Evolutionary conservation across 1,140 invertebrate species (phyloP), one percentile per base, ranked within the genome.

Genomic region (Sycobia sp.): DNA sequence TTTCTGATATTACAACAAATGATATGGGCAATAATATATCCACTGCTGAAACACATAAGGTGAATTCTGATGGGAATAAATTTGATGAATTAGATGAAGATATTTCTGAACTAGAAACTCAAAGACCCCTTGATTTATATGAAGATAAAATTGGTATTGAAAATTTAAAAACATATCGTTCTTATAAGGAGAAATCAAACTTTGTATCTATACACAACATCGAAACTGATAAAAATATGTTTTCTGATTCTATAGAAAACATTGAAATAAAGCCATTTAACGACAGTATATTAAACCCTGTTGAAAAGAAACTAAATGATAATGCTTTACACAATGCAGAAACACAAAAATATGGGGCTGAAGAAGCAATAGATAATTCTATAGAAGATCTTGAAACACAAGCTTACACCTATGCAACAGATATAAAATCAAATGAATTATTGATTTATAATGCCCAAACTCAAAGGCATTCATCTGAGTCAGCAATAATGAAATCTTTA

Each of bases 91-190:
- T 13, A 34, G 50, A 53, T 36, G 38, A 58, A 34, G 53, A 55
- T 27, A 54, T 59, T 41, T 58, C 46, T 49, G 61, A 66, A 7
- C 44, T 62, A 39, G 61, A 63, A 51, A 69, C 67, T 3, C 68
- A 65, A 57, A 58, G 56, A 29, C 62, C 47, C 11, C 22, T 0
- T 18, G 11, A 47, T 27, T 8, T n/a, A 16, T 9, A 55, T 49
- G 34, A 49, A 7, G 20, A 41, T 14, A 32, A 22, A 27, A 27
- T 39, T 18, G 3, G 36, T 22, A 51, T 50, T 9, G 14, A 65
- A 20, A 56, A 65, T 44, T 13, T 47, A 13, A 29, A 44, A 46
- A 65, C 34, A 13, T 44, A 57, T 29, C 32, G 25, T 2, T 56
- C 13, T 54, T 47, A 18, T 43, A 16, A 20, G 16, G 18, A 43